Evolutionary conservation across 2,113 vertebrate species (phyloP).

Genomic region (Ursus arctos): DNA sequence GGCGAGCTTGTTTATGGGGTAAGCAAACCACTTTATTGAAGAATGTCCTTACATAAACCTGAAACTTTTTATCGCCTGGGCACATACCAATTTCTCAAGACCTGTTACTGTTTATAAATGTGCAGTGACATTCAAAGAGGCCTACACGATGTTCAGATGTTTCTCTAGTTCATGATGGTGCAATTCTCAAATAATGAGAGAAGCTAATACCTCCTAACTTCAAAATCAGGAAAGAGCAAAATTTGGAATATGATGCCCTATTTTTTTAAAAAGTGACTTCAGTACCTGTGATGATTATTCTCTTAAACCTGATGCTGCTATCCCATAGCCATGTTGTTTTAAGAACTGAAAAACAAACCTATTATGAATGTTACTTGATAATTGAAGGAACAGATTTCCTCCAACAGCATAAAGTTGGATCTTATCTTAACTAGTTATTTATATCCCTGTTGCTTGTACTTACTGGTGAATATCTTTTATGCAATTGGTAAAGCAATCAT

Average conservation of each 20-base stretch:
- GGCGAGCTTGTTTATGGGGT: slow-evolving; percentile 99
- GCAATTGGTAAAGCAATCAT: background rate
- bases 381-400: background rate
- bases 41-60: slow-evolving; percentile 74
- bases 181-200: background rate
- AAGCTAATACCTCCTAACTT: background rate
- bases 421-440: slow-evolving; percentile 20
- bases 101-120: background rate
- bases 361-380: background rate
- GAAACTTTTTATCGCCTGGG: background rate
- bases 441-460: background rate
- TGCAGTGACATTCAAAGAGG: slow-evolving; percentile 3
- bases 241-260: background rate
- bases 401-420: background rate
- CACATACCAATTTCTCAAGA: background rate
- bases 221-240: background rate
- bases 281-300: background rate
- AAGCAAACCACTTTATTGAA: slow-evolving; percentile 89
- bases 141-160: background rate
- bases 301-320: background rate
- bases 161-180: slow-evolving; percentile 60
- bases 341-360: background rate
- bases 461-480: background rate
- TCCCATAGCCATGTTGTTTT: background rate
- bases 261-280: background rate